Percentiles rank a stretch among this genome's conserved stretches.
Evolutionary conservation across 1,140 invertebrate species (phyloP).

Genomic region (Sarcophaga peregrina): DNA sequence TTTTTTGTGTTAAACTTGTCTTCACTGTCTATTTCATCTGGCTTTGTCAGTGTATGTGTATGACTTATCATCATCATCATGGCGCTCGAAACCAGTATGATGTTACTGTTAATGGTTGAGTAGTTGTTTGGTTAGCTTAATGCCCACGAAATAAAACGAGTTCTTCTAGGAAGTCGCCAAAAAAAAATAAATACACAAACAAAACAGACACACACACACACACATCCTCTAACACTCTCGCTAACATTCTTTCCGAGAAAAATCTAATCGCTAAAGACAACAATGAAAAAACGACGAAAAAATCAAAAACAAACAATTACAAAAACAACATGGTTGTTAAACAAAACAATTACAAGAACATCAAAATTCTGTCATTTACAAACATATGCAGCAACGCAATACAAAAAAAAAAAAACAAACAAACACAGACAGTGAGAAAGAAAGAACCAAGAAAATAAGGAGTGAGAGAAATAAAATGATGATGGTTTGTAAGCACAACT

Average conservation of each 20-base stretch:
- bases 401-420: too few species aligned
- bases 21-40: neutral
- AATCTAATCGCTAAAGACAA: neutral
- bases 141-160: neutral
- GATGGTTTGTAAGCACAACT: too few species aligned
- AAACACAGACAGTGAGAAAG: neutral
- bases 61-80: too few species aligned
- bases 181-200: neutral
- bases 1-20: too few species aligned
- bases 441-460: neutral
- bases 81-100: too few species aligned
- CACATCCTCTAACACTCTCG: too few species aligned
- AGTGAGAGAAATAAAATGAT: neutral
- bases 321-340: conserved; percentile 1
- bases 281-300: neutral
- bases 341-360: conserved; percentile 41
- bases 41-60: neutral
- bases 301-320: neutral
- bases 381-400: neutral
- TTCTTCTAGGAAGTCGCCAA: neutral
- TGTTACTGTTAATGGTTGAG: too few species aligned
- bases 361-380: conserved; percentile 31
- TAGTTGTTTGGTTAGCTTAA: neutral
- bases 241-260: too few species aligned
- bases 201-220: neutral